Percentiles rank a stretch among this genome's conserved stretches.
Conservation (phyloP, 2,888 invertebrate genomes). For the Pimpla rufipes region DNA sequence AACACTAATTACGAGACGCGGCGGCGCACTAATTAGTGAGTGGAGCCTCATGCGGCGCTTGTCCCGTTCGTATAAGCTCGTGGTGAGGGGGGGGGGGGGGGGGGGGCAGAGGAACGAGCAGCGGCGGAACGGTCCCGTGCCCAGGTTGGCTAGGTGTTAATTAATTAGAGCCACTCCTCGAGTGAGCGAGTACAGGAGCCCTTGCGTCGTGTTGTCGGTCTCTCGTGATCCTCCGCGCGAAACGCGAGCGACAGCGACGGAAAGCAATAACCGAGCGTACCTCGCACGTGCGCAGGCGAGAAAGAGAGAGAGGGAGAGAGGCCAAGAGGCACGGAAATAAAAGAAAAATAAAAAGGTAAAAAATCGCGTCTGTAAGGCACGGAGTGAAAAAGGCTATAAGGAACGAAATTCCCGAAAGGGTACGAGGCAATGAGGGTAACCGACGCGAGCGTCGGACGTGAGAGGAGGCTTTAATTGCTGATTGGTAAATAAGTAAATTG, state of each 20-base stretch:
- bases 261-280: constrained; percentile 26
- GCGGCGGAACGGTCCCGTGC: constrained; percentile 67
- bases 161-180: constrained; percentile 83
- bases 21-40: constrained; percentile 83
- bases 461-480: constrained; percentile 79
- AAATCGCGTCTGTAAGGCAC: constrained; percentile 3
- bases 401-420: constrained; percentile 8
- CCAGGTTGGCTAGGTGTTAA: constrained; percentile 82
- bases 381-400: constrained; percentile 2
- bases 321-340: constrained; percentile 3
- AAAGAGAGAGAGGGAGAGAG: constrained; percentile 22
- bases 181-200: constrained; percentile 59
- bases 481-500: constrained; percentile 82
- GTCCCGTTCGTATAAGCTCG: constrained; percentile 33
- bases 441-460: constrained; percentile 3
- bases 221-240: background rate
- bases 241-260: constrained; percentile 39
- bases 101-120: constrained; percentile 25
- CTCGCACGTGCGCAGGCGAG: constrained; percentile 2
- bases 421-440: constrained; percentile 9
- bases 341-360: constrained; percentile 29
- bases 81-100: constrained; percentile 16
- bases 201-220: constrained; percentile 43
- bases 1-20: constrained; percentile 83
- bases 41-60: constrained; percentile 57